Base-by-base conservation (phyloP, 2,797 vertebrate species). In the Xenentodon cancila region DNA sequence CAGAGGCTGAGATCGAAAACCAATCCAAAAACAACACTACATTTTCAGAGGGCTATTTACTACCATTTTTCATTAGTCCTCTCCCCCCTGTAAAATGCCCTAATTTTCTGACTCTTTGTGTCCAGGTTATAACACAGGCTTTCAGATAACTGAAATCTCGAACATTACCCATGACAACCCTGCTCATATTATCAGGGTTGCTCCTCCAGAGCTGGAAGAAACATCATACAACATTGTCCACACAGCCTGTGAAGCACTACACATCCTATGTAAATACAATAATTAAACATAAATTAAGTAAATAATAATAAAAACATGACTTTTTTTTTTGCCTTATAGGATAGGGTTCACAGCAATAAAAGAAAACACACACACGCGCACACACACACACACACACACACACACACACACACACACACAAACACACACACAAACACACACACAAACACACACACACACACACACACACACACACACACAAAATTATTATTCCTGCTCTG, bases 61-160 rank as follows among this genome's bases (percentile, higher is more conserved):
- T 37, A 55, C 5, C 0, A 50, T 64, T 27, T 59, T 56, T 40
- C 13, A 40, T 40, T 40, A 40, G 15, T 49, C 34, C 27, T 55
- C 19, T 1, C 9, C 25, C 2, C 21, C 18, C 20, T 27, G 61
- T 27, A 51, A 34, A 68, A 55, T 17, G 6, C 40, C 50, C n/a
- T 61, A 2, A 55, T 55, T 59, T 59, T 27, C 27, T 46, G 43
- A 57, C 45, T 44, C 45, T 3, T 44, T 20, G 13, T 52, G n/a
- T 5, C n/a, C 15, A 40, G 2, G 16, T 59, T 19, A 37, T 22
- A 37, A 43, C 37, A 20, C 2, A 34, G 15, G 16, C 11, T 62
- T 60, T 59, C 37, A 51, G 45, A 50, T 64, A 42, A 45, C 34
- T 59, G 5, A 55, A 46, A 25, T 59, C 60, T 59, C 12, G 45